These are phyloP conservation scores for Lithodes maja DNA, from an alignment of 2,888 invertebrate species.

Conservation along the genomic window DNA sequence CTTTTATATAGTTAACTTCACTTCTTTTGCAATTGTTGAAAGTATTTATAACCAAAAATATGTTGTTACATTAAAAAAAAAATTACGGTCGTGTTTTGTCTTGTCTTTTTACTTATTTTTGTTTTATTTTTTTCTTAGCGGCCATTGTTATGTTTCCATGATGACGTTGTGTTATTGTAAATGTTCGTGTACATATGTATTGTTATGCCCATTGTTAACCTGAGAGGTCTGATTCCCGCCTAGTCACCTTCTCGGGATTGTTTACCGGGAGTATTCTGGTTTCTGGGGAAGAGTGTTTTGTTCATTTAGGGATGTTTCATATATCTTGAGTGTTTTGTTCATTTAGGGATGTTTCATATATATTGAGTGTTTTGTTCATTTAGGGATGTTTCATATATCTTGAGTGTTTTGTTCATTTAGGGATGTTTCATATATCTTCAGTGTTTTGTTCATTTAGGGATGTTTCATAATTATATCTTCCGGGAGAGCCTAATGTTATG, in stretches of 20 bases:
- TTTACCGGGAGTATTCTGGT: neutral
- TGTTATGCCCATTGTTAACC: conserved; percentile 3
- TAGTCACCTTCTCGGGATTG: conserved; percentile 10
- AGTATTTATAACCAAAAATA: too few species aligned
- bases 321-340: too few species aligned
- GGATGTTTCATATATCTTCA: too few species aligned
- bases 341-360: too few species aligned
- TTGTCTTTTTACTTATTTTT: neutral
- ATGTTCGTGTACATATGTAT: conserved; percentile 13
- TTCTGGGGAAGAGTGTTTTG: neutral
- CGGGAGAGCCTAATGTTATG: too few species aligned
- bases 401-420: neutral
- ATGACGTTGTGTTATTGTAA: neutral
- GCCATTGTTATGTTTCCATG: neutral
- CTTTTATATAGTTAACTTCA: too few species aligned
- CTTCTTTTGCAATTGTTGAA: too few species aligned
- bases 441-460: too few species aligned
- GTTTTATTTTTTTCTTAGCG: neutral
- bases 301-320: neutral
- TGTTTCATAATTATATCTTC: too few species aligned
- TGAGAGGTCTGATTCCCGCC: conserved; percentile 10
- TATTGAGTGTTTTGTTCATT: conserved; percentile 5
- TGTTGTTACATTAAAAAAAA: too few species aligned
- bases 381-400: too few species aligned
- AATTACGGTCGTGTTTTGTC: too few species aligned